These are phyloP conservation scores for Parazoanthus darwini DNA, from an alignment of 92 coral and sea anemone genomes.

Conservation along the genomic window DNA sequence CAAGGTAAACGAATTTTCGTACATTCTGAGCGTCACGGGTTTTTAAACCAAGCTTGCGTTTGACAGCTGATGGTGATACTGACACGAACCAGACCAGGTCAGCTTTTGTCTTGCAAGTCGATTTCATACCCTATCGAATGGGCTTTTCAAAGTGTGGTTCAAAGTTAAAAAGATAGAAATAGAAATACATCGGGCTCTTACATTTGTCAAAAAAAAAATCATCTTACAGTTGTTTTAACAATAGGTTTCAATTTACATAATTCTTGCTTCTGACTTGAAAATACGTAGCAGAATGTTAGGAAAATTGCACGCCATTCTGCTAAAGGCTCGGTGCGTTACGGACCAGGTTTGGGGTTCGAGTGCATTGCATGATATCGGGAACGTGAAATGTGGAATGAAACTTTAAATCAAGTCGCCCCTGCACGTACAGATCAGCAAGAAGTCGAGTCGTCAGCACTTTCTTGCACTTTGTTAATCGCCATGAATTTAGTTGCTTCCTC, in stretches of 20 bases:
- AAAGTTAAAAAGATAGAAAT: neutral
- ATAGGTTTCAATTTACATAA: neutral
- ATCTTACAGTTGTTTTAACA: neutral
- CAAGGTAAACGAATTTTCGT: slow-evolving; percentile 31
- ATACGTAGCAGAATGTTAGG: no score
- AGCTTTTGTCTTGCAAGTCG: neutral
- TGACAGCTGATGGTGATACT: slow-evolving; percentile 3
- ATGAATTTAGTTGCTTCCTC: neutral
- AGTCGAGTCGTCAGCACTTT: neutral
- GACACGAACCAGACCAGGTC: neutral
- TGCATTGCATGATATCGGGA: no score
- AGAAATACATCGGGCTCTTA: neutral
- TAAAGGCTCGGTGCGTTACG: neutral
- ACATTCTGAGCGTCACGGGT: neutral
- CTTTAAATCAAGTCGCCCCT: neutral
- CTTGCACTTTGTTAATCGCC: neutral
- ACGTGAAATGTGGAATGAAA: neutral
- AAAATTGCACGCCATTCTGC: neutral
- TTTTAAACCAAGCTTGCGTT: neutral
- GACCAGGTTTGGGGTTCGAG: neutral
- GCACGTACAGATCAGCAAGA: neutral
- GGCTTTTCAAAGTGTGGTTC: neutral
- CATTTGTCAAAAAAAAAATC: neutral
- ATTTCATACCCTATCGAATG: neutral
- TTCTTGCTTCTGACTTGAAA: neutral